Evolutionary conservation across 2,113 vertebrate genomes (phyloP), one percentile per base, ranked within the genome.

Genomic region (Leptobrachium ailaonicum): DNA sequence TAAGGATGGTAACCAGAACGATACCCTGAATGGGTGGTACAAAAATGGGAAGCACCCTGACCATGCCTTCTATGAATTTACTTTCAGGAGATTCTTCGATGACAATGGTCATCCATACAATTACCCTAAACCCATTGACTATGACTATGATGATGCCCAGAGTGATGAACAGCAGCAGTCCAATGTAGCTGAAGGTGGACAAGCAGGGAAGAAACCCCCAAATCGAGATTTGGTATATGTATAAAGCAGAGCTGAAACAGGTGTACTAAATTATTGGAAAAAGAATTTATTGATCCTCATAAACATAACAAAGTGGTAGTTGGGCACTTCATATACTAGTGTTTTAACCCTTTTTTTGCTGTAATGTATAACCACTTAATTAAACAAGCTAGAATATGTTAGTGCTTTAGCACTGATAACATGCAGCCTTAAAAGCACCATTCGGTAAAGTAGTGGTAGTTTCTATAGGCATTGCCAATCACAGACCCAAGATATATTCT

Each of bases 51-150:
- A 98, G 82, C 97, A 99, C 86, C 97, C 97, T 3, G 97, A 99
- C 66, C 97, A 99, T 82, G 98, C 97, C 83, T 99, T 99, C 85
- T 99, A 99, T 84, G 97, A 99, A 86, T 99, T 99, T 87, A 99
- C 97, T 72, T 99, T 99, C 89, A 93, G 98, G 43, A 96, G 98
- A 82, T 99, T 98, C 93, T 99, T 99, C 71, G 98, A 99, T 84
- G 96, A 98, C 87, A 98, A 99, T 83, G 97, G 98, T 13, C 96
- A 99, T 84, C 98, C 97, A 0, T 98, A 98, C 90, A 98, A 96
- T 92, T 97, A 95, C 84, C 97, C 97, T 83, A 98, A 98, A 76
- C 97, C 97, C 83, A 96, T 99, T 71, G 93, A 95, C 84, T 96
- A 96, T 32, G 96, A 97, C 78, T 94, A 92, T 69, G 89, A 91